A percentile compares a stretch with the other conserved stretches of the same genome.
Conservation (phyloP, 2,888 invertebrate species). For the Liopterus haemorrhoidalis region DNA sequence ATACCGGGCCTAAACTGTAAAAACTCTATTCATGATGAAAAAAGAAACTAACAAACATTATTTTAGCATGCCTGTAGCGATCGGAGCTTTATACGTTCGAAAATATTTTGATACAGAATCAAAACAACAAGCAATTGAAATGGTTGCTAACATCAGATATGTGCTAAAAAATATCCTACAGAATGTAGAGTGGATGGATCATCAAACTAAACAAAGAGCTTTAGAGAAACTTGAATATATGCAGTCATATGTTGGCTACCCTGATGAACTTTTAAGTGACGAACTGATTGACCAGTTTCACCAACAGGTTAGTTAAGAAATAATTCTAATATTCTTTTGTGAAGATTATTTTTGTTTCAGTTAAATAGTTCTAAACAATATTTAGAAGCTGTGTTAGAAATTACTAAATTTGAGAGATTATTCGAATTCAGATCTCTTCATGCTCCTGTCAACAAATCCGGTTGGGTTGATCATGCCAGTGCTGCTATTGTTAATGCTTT, state of each 20-base stretch:
- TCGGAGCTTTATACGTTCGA: conserved; percentile 34
- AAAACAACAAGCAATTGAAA: conserved; percentile 35
- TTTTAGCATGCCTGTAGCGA: too few species aligned
- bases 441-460: conserved; percentile 67
- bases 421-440: conserved; percentile 52
- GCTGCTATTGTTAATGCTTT: conserved; percentile 74
- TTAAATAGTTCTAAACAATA: conserved; percentile 61
- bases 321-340: too few species aligned
- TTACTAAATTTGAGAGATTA: conserved; percentile 48
- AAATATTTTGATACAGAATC: conserved; percentile 38
- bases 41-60: too few species aligned
- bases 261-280: conserved; percentile 15
- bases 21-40: too few species aligned
- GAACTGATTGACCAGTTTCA: conserved; percentile 11
- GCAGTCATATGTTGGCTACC: conserved; percentile 11
- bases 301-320: conserved; percentile 9
- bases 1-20: too few species aligned
- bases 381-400: conserved; percentile 55
- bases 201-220: conserved; percentile 37
- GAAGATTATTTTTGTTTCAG: conserved; percentile 42
- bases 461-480: conserved; percentile 69
- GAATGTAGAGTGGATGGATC: conserved; percentile 41
- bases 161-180: conserved; percentile 38
- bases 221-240: conserved; percentile 34
- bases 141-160: conserved; percentile 40